Base-by-base conservation (phyloP, 2,797 vertebrate genomes). In the Centroberyx gerrardi region DNA sequence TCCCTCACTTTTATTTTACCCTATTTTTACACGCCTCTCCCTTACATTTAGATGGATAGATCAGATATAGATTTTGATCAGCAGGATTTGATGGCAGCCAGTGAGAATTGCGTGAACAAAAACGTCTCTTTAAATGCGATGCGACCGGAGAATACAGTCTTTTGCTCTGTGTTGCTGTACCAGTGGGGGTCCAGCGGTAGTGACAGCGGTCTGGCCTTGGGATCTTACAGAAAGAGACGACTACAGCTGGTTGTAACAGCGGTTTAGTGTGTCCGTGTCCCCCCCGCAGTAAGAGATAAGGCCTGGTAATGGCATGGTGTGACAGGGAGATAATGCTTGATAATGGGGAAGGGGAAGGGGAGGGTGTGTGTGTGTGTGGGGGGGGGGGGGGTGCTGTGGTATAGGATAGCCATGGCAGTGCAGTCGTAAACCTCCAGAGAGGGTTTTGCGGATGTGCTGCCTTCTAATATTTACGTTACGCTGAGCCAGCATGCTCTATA, bases 271-370 rank as follows among this genome's bases (percentile, higher is more conserved):
- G 42, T 22, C 7, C 52, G 48, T 31, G 68, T 72, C 72, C 71
- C 78, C 42, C 75, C 81, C 68, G 69, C 83, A 65, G 88, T 56
- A 65, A 78, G 82, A 88, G 89, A 90, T 91, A 85, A 92, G 78
- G 84, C 76, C 74, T 85, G 85, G 76, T 90, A 78, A 88, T 89
- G 88, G 74, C 82, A 59, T 84, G 76, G 80, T 87, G 87, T 84
- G 87, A 86, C 88, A 74, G 74, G 76, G 64, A 88, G 90, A 90
- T 92, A 88, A 91, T 84, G 72, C 78, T 49, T 51, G 22, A 58
- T 75, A 51, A 74, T 82, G 85, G 81, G 67, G 62, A 72, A 80
- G 68, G 74, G 84, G 46, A 54, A 73, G 68, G 33, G 13, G 59
- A 2, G 42, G 14, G 15, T 66, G 51, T n/a, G n/a, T n/a, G n/a